Evolutionary conservation across 2,888 invertebrate species (phyloP).

Genomic region (Melinaea marsaeus): DNA sequence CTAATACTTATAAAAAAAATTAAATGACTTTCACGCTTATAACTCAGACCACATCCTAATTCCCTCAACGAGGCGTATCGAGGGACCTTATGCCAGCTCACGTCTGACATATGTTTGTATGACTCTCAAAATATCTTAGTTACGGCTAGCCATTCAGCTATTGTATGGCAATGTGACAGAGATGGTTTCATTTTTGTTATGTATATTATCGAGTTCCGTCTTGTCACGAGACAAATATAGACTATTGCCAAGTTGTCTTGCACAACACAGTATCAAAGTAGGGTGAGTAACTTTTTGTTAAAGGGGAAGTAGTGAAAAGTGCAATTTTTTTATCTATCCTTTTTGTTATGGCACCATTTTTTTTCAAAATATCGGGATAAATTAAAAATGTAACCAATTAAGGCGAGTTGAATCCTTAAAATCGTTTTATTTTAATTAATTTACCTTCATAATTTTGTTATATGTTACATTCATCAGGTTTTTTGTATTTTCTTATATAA

Average conservation of each 20-base stretch:
- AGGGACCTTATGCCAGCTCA: conserved; percentile 48
- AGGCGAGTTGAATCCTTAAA: too few relatives aligned
- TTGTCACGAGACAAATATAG: conserved; percentile 25
- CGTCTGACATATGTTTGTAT: conserved; percentile 56
- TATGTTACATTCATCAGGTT: too few relatives aligned
- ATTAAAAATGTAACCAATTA: too few relatives aligned
- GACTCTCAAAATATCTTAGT: conserved; percentile 57
- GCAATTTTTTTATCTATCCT: background rate
- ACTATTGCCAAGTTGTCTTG: conserved; percentile 29
- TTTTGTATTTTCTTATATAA: too few relatives aligned
- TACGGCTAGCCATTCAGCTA: conserved; percentile 46
- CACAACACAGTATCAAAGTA: background rate
- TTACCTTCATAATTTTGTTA: background rate
- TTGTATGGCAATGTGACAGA: conserved; percentile 33
- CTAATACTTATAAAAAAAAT: too few relatives aligned
- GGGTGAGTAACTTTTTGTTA: background rate
- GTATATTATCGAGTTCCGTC: conserved; percentile 26
- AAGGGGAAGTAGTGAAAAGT: background rate
- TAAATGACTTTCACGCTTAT: conserved; percentile 16
- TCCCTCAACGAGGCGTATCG: conserved; percentile 53
- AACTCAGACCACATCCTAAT: conserved; percentile 43
- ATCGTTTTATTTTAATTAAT: background rate
- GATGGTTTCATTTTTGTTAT: conserved; percentile 24
- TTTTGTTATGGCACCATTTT: too few relatives aligned
- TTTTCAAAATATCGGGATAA: too few relatives aligned